Base-by-base conservation (phyloP, 2,888 invertebrate genomes). In the Vandiemenella viatica region DNA sequence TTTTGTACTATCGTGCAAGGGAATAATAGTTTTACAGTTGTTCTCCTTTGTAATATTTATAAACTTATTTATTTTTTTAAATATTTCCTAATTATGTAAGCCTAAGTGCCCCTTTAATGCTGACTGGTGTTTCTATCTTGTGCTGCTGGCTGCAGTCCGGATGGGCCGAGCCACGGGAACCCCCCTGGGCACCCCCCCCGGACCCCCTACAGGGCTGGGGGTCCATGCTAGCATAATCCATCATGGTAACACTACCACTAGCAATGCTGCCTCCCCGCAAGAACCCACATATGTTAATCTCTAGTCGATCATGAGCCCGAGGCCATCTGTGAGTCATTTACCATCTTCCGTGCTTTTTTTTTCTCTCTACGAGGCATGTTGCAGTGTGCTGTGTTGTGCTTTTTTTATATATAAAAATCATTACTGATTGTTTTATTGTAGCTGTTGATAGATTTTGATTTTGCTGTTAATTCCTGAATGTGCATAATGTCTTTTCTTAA, bases 251-350 rank as follows among this genome's bases (percentile, higher is more conserved):
- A 76, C 79, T 60, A 81, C 83, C 55, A 61, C 64, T 58, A 62
- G 65, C 58, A 66, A 66, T 62, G 63, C 68, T 63, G 68, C 69
- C 62, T 69, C 70, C 60, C 67, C 69, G 62, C 88, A 87, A 73
- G 87, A 88, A 73, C 89, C 89, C 60, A 89, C 90, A 62, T 90
- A 90, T 76, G 90, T 89, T 71, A 89, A 89, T 80, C 87, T 89
- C 77, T 85, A 85, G 83, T 79, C 76, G 70, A 68, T 69, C 49
- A 50, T 54, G 54, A 52, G 54, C 49, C 49, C 45, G 44, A 44
- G 49, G 49, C 49, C 49, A 49, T 38, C 49, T 49, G 49, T 49
- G 49, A 49, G 49, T 49, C 38, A 43, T 49, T 49, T 23, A 48
- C 43, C 18, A 42, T 19, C 19, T 42, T 42, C 42, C 42, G 42